Base-by-base conservation (phyloP, 2,888 invertebrate species). In the Helleia helle region DNA sequence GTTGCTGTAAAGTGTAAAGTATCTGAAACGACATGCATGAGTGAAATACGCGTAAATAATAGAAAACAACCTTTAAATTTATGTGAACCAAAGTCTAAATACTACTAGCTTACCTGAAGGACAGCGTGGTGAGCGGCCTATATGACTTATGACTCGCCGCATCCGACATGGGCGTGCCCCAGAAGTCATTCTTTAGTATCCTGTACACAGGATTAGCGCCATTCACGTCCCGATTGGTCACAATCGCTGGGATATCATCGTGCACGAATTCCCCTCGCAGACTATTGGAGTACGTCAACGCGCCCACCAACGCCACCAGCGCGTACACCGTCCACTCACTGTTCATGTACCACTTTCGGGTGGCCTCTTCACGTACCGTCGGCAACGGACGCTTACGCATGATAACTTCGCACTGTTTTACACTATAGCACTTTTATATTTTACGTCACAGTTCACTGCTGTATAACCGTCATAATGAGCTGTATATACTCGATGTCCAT, bases 91-190 rank as follows among this genome's bases (percentile, higher is more conserved):
- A n/a, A n/a, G n/a, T n/a, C n/a, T 9, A 38, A 31, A n/a, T 14
- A 5, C 24, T 25, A 77, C 90, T n/a, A n/a, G n/a, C n/a, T 89
- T 75, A 95, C 95, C 95, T 89, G 84, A 95, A 95, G 5, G 93
- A 91, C 38, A 95, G 83, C 36, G 92, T 91, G 9, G 94, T 94
- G 50, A 95, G 79, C 27, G 95, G 95, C 55, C 95, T 86, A 72
- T 95, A 95, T 39, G 94, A 94, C 84, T 95, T 95, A 79, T 95
- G 95, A 58, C 94, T 94, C 62, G 87, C 87, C 39, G 89, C 79
- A 61, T 93, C 92, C n/a, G 89, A 87, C 92, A 95, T 93, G 22
- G 93, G 90, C 40, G 91, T 92, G n/a, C 95, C 95, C 95, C 95
- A 95, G 70, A 94, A 95, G 74, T 95, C 95, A 68, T 94, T 92